Percentiles rank a stretch among this genome's conserved stretches.
These are phyloP conservation scores for Mesochorus sp. DNA, from an alignment of 2,888 invertebrate species.

Conservation along the genomic window DNA sequence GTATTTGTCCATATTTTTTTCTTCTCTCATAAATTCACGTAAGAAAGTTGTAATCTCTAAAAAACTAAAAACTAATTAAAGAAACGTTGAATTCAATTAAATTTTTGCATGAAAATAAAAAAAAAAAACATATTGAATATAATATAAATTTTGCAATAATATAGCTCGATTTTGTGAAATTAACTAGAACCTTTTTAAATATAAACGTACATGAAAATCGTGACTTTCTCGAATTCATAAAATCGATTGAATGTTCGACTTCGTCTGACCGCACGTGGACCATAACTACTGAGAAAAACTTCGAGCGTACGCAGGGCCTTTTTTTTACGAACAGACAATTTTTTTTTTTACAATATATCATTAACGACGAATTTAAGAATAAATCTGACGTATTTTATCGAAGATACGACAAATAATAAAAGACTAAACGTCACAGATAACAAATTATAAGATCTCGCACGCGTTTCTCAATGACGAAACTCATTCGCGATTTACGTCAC, in stretches of 20 bases:
- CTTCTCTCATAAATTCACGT: no score
- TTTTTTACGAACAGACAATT: background rate
- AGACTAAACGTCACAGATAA: background rate
- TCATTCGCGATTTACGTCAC: constrained; percentile 59
- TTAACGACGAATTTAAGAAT: no score
- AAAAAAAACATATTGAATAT: no score
- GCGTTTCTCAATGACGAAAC: constrained; percentile 51
- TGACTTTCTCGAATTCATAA: background rate
- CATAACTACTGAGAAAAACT: background rate
- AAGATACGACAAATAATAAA: background rate
- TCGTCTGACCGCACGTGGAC: constrained; percentile 10
- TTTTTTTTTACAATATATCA: background rate
- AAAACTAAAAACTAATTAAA: no score
- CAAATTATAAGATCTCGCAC: constrained; percentile 12
- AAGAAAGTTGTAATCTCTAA: no score
- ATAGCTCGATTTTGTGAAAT: no score
- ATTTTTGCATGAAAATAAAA: no score
- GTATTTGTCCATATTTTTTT: no score
- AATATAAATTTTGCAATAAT: no score
- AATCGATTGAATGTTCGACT: background rate
- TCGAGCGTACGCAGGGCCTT: background rate
- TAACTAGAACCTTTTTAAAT: background rate
- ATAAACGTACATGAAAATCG: background rate
- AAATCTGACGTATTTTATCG: background rate
- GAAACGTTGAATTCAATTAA: no score